Evolutionary conservation across 2,113 vertebrate genomes (phyloP).

Genomic region (Sylvia atricapilla): DNA sequence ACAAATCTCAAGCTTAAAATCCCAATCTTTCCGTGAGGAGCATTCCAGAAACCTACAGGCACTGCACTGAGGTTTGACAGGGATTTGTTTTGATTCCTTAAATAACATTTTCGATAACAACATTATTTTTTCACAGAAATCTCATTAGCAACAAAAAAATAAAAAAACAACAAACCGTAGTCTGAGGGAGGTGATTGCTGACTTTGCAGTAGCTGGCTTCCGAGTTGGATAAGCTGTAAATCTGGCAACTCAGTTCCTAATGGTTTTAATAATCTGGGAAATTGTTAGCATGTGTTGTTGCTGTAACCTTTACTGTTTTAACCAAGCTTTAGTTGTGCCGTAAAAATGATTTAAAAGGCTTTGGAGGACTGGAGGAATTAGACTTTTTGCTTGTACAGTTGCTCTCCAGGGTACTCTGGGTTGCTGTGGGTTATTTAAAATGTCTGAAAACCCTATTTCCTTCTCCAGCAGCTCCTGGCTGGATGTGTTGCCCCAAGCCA

Average conservation of each 20-base stretch:
- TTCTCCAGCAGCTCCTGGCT: neutral
- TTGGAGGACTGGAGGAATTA: neutral
- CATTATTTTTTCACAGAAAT: neutral
- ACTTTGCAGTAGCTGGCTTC: neutral
- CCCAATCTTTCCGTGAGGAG: neutral
- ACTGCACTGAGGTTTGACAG: neutral
- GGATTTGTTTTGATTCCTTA: neutral
- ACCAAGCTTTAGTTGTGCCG: neutral
- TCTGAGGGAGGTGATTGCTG: neutral
- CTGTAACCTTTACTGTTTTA: neutral
- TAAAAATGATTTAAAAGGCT: neutral
- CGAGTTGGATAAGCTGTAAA: neutral
- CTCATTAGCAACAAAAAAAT: neutral
- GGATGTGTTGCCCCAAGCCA: neutral
- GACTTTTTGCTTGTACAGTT: neutral
- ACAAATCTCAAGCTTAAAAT: neutral
- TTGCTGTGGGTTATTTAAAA: neutral
- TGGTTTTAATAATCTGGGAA: neutral
- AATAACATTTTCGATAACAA: neutral
- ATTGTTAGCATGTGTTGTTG: neutral
- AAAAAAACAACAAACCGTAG: accelerated
- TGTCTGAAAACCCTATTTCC: neutral
- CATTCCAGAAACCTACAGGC: neutral
- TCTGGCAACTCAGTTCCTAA: neutral
- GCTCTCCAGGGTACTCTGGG: neutral